phyloP scores from a whole-genome alignment of 2,797 vertebrate species.

The Pampus argenteus region DNA sequence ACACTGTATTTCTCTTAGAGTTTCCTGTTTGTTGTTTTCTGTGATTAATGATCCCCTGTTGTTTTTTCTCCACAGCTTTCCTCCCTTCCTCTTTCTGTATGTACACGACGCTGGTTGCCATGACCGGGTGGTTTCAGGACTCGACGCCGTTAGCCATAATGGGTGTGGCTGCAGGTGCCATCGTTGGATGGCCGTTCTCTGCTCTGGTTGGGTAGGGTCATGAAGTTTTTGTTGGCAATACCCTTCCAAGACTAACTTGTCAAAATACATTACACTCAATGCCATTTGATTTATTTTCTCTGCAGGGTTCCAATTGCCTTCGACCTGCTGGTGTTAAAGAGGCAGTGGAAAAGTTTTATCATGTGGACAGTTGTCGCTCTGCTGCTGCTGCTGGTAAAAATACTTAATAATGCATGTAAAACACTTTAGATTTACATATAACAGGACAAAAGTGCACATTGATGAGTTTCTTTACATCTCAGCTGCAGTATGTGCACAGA shows the following conservation, averaged over 20 bases:
- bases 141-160: slow-evolving; percentile 89
- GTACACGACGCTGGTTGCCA: slow-evolving; percentile 94
- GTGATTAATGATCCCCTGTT: not conserved
- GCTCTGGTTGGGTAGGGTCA: slow-evolving; percentile 91
- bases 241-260: not conserved
- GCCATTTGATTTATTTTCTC: not conserved
- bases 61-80: slow-evolving; percentile 85
- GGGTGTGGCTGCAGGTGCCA: slow-evolving; percentile 92
- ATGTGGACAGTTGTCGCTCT: slow-evolving; percentile 89
- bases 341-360: slow-evolving; percentile 92
- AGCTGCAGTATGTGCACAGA: not conserved
- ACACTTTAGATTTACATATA: not conserved
- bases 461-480: not conserved
- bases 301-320: slow-evolving; percentile 93
- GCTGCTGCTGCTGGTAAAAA: slow-evolving; percentile 91
- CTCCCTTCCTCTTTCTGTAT: slow-evolving; percentile 98
- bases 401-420: not conserved
- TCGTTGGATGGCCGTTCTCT: slow-evolving; percentile 97
- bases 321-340: slow-evolving; percentile 91
- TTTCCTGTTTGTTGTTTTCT: not conserved
- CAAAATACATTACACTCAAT: not conserved
- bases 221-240: not conserved
- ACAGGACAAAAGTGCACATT: not conserved
- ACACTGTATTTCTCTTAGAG: not conserved
- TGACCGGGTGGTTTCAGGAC: slow-evolving; percentile 99